These are phyloP conservation scores for Eucriotettix oculatus DNA, from an alignment of 2,888 invertebrate genomes.

Conservation along the genomic window DNA sequence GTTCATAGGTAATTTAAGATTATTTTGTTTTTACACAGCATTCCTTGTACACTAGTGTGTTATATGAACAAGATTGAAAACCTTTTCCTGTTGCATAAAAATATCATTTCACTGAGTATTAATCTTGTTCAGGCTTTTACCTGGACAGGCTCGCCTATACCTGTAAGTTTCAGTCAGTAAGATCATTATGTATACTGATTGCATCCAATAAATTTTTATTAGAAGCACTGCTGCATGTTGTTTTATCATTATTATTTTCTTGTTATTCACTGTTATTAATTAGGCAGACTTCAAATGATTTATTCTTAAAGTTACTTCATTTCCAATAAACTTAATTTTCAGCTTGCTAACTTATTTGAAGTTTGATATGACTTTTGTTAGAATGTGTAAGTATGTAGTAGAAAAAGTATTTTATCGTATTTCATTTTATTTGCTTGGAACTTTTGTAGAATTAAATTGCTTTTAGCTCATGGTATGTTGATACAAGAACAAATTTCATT, in stretches of 20 bases:
- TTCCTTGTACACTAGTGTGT: not conserved
- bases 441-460: no score
- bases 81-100: not conserved
- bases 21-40: no score
- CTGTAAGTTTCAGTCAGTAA: slow-evolving; percentile 29
- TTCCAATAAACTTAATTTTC: not conserved
- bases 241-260: not conserved
- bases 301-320: not conserved
- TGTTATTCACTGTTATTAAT: not conserved
- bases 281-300: not conserved
- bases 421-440: not conserved
- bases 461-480: no score
- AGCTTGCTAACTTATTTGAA: not conserved
- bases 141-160: slow-evolving; percentile 44
- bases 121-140: slow-evolving; percentile 34
- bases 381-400: slow-evolving; percentile 5
- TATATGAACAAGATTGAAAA: not conserved
- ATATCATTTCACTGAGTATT: slow-evolving; percentile 1
- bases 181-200: not conserved
- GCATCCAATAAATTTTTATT: not conserved
- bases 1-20: no score
- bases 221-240: not conserved
- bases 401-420: not conserved
- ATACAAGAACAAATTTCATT: no score
- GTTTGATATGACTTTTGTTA: slow-evolving; percentile 1